Conservation (phyloP, 2,888 invertebrate species). For the Scaptomyza caliginosa region DNA sequence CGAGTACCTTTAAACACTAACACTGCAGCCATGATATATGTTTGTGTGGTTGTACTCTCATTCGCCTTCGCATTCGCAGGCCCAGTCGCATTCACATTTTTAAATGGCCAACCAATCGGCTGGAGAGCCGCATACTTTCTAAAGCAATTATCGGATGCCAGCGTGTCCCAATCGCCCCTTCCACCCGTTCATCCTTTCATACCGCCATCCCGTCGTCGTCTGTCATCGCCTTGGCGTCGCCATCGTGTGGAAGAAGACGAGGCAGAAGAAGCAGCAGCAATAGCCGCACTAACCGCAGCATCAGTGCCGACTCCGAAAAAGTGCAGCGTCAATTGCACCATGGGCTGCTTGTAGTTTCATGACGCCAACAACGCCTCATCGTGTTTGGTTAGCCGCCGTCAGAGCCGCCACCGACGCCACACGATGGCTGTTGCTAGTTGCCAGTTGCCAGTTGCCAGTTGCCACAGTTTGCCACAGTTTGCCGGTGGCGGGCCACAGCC, state of each 20-base stretch:
- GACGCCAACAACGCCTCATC: slow-evolving; percentile 83
- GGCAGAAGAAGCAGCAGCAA: not conserved
- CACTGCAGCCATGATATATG: no score
- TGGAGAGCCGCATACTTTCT: slow-evolving; percentile 73
- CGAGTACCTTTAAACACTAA: slow-evolving; percentile 6
- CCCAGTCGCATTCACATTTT: slow-evolving; percentile 51
- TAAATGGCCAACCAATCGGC: slow-evolving; percentile 69
- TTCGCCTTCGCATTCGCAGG: slow-evolving; percentile 18
- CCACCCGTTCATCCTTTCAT: not conserved
- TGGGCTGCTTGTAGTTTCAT: slow-evolving; percentile 79
- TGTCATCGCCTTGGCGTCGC: slow-evolving; percentile 72
- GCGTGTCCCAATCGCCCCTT: slow-evolving; percentile 47
- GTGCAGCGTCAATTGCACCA: slow-evolving; percentile 64
- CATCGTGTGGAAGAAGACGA: slow-evolving; percentile 25
- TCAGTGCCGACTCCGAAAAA: slow-evolving; percentile 8
- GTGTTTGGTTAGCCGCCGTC: slow-evolving; percentile 82
- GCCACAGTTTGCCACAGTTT: slow-evolving; percentile 9
- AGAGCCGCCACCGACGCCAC: slow-evolving; percentile 77
- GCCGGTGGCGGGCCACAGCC: not conserved
- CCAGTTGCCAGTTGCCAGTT: slow-evolving; percentile 11
- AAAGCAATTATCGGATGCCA: slow-evolving; percentile 79
- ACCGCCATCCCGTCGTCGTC: slow-evolving; percentile 28
- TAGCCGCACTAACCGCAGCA: not conserved
- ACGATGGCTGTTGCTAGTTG: slow-evolving; percentile 45
- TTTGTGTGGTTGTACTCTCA: slow-evolving; percentile 11